Evolutionary conservation across 2,113 vertebrate genomes (phyloP).

Genomic region (Manacus vitellinus): DNA sequence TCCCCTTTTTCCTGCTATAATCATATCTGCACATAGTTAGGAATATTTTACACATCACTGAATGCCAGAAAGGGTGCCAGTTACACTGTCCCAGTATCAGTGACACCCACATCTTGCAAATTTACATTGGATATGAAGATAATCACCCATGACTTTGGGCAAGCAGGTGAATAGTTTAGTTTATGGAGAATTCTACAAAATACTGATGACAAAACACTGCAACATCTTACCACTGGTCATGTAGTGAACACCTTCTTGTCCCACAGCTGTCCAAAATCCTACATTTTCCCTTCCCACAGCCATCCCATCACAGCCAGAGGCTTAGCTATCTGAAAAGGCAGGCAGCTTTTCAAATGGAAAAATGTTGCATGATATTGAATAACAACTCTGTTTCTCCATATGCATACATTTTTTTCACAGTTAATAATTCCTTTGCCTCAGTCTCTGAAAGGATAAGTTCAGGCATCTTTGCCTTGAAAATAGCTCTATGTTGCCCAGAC

Average conservation of each 20-base stretch:
- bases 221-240: background rate
- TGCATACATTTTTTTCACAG: background rate
- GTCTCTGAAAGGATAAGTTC: background rate
- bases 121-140: constrained; percentile 22
- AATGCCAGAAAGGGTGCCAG: background rate
- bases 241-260: background rate
- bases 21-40: background rate
- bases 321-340: constrained; percentile 15
- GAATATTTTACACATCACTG: background rate
- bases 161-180: background rate
- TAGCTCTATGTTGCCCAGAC: background rate
- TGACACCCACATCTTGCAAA: constrained; percentile 7
- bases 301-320: background rate
- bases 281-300: constrained; percentile 20
- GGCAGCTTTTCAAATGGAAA: background rate
- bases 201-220: background rate
- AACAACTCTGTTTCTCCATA: background rate
- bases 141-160: background rate
- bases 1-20: background rate
- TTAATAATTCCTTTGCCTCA: background rate
- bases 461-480: background rate
- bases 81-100: constrained; percentile 1
- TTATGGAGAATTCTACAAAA: constrained; percentile 4
- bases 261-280: background rate
- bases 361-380: background rate